Evolutionary conservation across 2,888 invertebrate genomes (phyloP).

Genomic region (Amphiduros pacificus): DNA sequence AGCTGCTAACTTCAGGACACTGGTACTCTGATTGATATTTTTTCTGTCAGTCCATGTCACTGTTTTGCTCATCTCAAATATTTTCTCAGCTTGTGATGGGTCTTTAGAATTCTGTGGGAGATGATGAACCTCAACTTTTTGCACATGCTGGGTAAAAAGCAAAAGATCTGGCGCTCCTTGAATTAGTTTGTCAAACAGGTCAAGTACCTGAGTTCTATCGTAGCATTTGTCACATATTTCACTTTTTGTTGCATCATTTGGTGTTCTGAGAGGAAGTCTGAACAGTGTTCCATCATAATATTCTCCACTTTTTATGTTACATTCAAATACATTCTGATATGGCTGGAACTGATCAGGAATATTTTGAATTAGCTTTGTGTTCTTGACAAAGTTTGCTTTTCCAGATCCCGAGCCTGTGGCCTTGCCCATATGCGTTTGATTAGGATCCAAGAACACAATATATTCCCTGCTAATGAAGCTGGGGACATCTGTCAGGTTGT

Average conservation of each 20-base stretch:
- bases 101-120: constrained; percentile 18
- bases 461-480: constrained; percentile 43
- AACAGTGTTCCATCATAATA: constrained; percentile 35
- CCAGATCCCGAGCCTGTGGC: constrained; percentile 27
- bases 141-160: constrained; percentile 48
- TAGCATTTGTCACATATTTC: constrained; percentile 41
- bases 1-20: not conserved
- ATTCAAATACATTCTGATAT: constrained; percentile 39
- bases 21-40: not conserved
- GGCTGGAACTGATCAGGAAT: constrained; percentile 43
- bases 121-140: constrained; percentile 36
- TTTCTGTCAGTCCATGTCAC: not conserved
- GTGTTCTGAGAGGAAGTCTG: constrained; percentile 36
- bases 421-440: constrained; percentile 38
- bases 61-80: constrained; percentile 14
- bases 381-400: constrained; percentile 32
- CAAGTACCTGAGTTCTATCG: constrained; percentile 33
- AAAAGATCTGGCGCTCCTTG: constrained; percentile 39
- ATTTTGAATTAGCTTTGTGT: constrained; percentile 31
- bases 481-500: constrained; percentile 54
- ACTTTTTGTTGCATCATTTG: constrained; percentile 29
- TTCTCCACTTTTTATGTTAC: constrained; percentile 20
- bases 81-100: constrained; percentile 5
- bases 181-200: constrained; percentile 37
- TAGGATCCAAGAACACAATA: constrained; percentile 52